A percentile compares a stretch with the other conserved stretches of the same genome.
Evolutionary conservation across 2,113 vertebrate species (phyloP).

Genomic region (Cebidichthys violaceus): DNA sequence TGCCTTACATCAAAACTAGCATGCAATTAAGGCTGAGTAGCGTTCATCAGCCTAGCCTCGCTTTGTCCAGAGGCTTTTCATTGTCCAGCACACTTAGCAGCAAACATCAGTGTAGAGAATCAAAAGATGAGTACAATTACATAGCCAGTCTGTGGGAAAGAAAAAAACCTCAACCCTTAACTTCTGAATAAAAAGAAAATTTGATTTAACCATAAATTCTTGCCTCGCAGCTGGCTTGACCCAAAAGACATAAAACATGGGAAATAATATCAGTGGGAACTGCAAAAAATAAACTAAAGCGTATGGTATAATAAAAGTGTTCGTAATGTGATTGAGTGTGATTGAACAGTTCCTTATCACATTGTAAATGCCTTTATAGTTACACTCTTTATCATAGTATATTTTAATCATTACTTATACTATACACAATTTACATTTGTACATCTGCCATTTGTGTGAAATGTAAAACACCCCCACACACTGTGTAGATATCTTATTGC

Average conservation of each 20-base stretch:
- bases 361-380: not conserved
- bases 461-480: not conserved
- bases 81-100: constrained; percentile 76
- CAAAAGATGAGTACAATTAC: constrained; percentile 76
- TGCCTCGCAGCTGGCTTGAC: not conserved
- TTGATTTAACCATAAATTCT: constrained; percentile 16
- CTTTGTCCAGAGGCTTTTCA: constrained; percentile 80
- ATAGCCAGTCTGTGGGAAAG: constrained; percentile 37
- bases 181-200: constrained; percentile 38
- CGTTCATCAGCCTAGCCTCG: constrained; percentile 73
- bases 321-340: not conserved
- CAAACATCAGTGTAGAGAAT: constrained; percentile 67
- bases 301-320: not conserved
- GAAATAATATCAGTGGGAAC: not conserved
- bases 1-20: constrained; percentile 84
- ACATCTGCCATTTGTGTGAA: not conserved
- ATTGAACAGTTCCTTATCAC: not conserved
- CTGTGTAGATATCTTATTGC: not conserved
- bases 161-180: constrained; percentile 36
- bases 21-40: constrained; percentile 82
- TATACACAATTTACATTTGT: not conserved
- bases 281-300: not conserved
- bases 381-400: not conserved
- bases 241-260: not conserved
- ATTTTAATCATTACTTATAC: not conserved